Base-by-base conservation (phyloP, 2,113 vertebrate genomes). In the Laticauda laticaudata region DNA sequence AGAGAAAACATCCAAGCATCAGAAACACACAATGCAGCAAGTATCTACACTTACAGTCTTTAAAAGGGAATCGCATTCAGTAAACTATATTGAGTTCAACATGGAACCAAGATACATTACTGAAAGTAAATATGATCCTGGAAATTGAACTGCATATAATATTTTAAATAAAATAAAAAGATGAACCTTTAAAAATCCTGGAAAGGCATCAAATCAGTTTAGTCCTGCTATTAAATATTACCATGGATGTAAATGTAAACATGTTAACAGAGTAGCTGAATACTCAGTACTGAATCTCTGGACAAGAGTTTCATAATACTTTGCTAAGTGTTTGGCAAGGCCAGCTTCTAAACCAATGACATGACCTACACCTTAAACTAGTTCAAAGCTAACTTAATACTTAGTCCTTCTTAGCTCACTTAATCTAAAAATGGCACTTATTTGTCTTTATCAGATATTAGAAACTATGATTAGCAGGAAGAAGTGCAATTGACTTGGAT, bases 391-490 rank as follows among this genome's bases (percentile, higher is more conserved):
- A 48, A 48, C 48, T 48, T 48, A 48, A 48, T 8, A 5, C 48
- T 48, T 48, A 48, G 48, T 48, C 48, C 48, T 45, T 45, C 4
- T 59, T 69, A 43, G 86, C 39, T 64, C 59, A 39, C 3, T 69
- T 88, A 75, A 92, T 43, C 61, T 51, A 87, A 92, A 51, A 64
- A 64, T 20, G 45, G 24, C 29, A 45, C 39, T 29, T 48, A 61
- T 48, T 87, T 75, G 9, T 24, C 39, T 43, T 92, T 90, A 39
- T 57, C 26, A 85, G 8, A 89, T 91, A 14, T 75, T 90, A 4
- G 23, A 90, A 94, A 12, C 34, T n/a, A 93, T 0, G 24, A 11
- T 93, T 59, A 93, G 81, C 21, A 95, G 89, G 45, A 86, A 39
- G 57, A 94, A 87, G 39, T 45, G 54, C 34, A 92, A 20, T 69